Evolutionary conservation across 2,888 invertebrate species (phyloP), one percentile per base, ranked within the genome.

Genomic region (Eueremaeus valkanovi): DNA sequence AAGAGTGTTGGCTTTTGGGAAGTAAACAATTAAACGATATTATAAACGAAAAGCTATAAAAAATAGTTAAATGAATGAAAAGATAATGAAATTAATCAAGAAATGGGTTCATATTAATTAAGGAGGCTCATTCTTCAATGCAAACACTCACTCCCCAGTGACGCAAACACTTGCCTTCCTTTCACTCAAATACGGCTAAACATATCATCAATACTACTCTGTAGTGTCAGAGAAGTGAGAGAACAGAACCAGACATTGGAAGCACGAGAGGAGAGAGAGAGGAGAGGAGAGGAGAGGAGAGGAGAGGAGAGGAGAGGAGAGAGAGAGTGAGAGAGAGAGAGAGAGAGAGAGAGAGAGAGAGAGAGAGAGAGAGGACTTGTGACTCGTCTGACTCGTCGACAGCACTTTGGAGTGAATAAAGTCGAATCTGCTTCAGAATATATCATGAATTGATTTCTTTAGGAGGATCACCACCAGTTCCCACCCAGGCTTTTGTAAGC

Each of bases 51-150:
- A 58, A 29, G 27, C 11, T n/a, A 29, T 49, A 49, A 49, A n/a
- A 49, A 49, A 18, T 49, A 18, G 3, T 13, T 27, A 24, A 58
- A 58, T 58, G 29, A 66, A 36, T 36, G 66, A 31, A 36, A 33
- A 66, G 66, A 66, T 66, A 66, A 66, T 66, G 21, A 66, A 66
- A 66, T 66, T 66, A 66, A 66, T 66, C 66, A 66, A 66, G 36
- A 36, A 66, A 66, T 33, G 33, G 66, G 66, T 31, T 66, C 33
- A 33, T 66, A 66, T 66, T 66, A 66, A 66, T 66, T 66, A 66
- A 66, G 66, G 66, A 66, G 33, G n/a, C n/a, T 36, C 18, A 66
- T 66, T 66, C 66, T 66, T 66, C 13, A 66, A 36, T 36, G 36
- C 66, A 33, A 66, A 66, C 36, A 66, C 29, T 36, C n/a, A 66